phyloP scores from a whole-genome alignment of 2,888 invertebrate genomes.

The Aleiodes alternator region DNA sequence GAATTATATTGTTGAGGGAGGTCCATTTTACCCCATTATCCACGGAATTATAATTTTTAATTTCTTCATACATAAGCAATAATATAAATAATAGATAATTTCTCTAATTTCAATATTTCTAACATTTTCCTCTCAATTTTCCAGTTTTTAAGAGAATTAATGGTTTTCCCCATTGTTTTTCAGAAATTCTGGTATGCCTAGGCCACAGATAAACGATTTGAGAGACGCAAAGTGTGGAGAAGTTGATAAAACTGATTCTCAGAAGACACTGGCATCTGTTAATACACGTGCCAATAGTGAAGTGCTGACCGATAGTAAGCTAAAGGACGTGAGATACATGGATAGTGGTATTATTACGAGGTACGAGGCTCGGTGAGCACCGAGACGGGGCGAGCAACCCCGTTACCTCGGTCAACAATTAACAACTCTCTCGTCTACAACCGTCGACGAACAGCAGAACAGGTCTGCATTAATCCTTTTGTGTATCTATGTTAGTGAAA shows the following conservation, averaged over 20 bases:
- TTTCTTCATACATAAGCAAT: no score
- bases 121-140: no score
- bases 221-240: conserved; percentile 57
- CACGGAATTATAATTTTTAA: no score
- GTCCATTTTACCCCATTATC: no score
- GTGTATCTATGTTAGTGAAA: not conserved
- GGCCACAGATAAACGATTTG: conserved; percentile 58
- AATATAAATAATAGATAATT: no score
- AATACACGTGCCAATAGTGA: conserved; percentile 32
- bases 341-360: conserved; percentile 63
- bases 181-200: conserved; percentile 69
- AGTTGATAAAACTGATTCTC: conserved; percentile 17
- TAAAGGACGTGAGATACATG: conserved; percentile 51
- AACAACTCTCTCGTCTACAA: conserved; percentile 71
- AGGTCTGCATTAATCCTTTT: conserved; percentile 61
- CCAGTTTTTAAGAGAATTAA: conserved; percentile 18
- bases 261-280: conserved; percentile 26
- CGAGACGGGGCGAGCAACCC: conserved; percentile 72
- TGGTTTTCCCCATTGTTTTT: conserved; percentile 48
- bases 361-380: conserved; percentile 72
- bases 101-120: no score
- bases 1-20: no score
- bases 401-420: conserved; percentile 70
- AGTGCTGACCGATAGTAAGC: conserved; percentile 36
- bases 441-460: conserved; percentile 74